These are phyloP conservation scores for Pentamera pediparva DNA, from an alignment of 53 echinoderm and acorn worm genomes.

Conservation along the genomic window DNA sequence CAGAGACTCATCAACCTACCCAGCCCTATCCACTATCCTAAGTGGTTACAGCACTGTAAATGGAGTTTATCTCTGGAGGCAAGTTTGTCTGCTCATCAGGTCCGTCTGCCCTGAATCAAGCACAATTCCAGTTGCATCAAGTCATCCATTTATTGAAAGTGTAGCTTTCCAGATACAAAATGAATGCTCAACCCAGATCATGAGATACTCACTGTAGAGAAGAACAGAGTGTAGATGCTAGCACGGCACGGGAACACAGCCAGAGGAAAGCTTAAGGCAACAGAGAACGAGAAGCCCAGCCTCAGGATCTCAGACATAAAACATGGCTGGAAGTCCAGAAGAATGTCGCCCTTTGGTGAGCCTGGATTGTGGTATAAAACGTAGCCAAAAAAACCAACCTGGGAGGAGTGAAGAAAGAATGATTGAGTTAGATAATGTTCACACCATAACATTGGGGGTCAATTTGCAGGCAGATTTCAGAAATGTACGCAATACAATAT, in stretches of 20 bases:
- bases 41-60: too few relatives aligned
- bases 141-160: too few relatives aligned
- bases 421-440: neutral
- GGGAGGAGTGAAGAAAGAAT: neutral
- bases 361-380: constrained; percentile 54
- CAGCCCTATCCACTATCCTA: too few relatives aligned
- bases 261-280: constrained; percentile 86
- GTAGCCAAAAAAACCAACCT: constrained; percentile 98
- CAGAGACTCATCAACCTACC: too few relatives aligned
- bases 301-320: constrained; percentile 61
- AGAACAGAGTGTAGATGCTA: constrained; percentile 83
- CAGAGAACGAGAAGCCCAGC: constrained; percentile 71
- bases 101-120: too few relatives aligned
- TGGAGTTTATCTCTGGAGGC: too few relatives aligned
- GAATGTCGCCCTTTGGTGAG: constrained; percentile 82
- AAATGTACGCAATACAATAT: too few relatives aligned
- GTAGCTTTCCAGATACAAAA: too few relatives aligned
- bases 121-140: too few relatives aligned
- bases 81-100: too few relatives aligned
- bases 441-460: neutral
- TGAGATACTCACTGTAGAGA: constrained; percentile 60
- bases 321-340: constrained; percentile 77
- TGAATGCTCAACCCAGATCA: too few relatives aligned
- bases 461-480: neutral
- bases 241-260: constrained; percentile 79